A percentile compares a stretch with the other conserved stretches of the same genome.
phyloP scores from a whole-genome alignment of 2,888 invertebrate genomes.

The Drosophila multiciliata region DNA sequence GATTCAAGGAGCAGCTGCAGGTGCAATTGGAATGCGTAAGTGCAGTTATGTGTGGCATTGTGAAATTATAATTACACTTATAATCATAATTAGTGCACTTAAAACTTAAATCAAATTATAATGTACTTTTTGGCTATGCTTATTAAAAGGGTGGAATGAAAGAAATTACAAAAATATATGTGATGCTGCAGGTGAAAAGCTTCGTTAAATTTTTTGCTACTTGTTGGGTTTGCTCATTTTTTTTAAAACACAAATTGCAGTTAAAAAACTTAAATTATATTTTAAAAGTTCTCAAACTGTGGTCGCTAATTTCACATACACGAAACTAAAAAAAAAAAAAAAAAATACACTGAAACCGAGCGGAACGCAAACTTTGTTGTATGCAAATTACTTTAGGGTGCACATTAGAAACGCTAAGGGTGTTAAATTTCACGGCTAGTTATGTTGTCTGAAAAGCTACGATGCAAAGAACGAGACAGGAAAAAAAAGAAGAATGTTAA shows the following conservation, averaged over 20 bases:
- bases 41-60: constrained; percentile 37
- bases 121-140: constrained; percentile 11
- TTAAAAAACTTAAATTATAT: constrained; percentile 45
- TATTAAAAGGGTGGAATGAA: constrained; percentile 27
- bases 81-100: constrained; percentile 69
- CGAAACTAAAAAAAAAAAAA: constrained; percentile 20
- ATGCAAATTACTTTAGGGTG: constrained; percentile 71
- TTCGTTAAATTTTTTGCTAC: constrained; percentile 53
- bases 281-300: constrained; percentile 48
- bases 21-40: constrained; percentile 3
- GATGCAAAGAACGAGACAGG: constrained; percentile 44
- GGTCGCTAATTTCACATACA: constrained; percentile 38
- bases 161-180: constrained; percentile 35
- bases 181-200: constrained; percentile 68
- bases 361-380: constrained; percentile 56
- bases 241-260: constrained; percentile 40
- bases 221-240: constrained; percentile 9
- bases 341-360: constrained; percentile 18
- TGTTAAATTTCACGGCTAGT: constrained; percentile 68
- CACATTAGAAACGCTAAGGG: constrained; percentile 66
- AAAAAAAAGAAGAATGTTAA: constrained; percentile 15
- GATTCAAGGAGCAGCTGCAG: constrained; percentile 13
- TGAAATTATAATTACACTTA: constrained; percentile 53
- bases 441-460: constrained; percentile 56
- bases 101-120: constrained; percentile 50